phyloP scores from a whole-genome alignment of 2,113 vertebrate genomes.

The Hyperopisus bebe region DNA sequence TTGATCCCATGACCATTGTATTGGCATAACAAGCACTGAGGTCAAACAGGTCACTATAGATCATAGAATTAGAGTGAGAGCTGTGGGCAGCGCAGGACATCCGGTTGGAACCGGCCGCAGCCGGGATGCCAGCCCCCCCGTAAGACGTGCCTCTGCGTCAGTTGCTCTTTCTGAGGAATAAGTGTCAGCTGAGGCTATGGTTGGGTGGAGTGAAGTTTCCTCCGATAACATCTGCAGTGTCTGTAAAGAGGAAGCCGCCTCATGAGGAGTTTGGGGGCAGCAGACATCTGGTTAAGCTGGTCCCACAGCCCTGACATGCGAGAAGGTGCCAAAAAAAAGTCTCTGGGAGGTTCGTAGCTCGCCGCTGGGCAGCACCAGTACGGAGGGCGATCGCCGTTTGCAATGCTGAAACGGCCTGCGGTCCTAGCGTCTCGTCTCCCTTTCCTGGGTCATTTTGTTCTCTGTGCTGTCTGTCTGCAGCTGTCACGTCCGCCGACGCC shows the following conservation, averaged over 20 bases:
- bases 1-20: neutral
- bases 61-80: neutral
- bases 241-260: neutral
- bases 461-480: neutral
- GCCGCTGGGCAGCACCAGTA: neutral
- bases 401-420: neutral
- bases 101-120: neutral
- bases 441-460: neutral
- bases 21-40: neutral
- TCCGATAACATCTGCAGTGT: neutral
- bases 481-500: neutral
- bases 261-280: neutral
- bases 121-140: neutral
- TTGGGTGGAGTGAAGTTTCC: neutral
- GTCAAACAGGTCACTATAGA: neutral
- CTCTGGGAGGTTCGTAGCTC: neutral
- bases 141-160: accelerated
- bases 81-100: neutral
- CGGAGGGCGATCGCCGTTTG: no score
- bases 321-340: neutral
- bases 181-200: neutral
- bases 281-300: neutral
- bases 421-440: neutral
- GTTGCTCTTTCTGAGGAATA: neutral
- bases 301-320: neutral